Conservation (phyloP, 1,140 invertebrate genomes). For the Triops cancriformis region DNA sequence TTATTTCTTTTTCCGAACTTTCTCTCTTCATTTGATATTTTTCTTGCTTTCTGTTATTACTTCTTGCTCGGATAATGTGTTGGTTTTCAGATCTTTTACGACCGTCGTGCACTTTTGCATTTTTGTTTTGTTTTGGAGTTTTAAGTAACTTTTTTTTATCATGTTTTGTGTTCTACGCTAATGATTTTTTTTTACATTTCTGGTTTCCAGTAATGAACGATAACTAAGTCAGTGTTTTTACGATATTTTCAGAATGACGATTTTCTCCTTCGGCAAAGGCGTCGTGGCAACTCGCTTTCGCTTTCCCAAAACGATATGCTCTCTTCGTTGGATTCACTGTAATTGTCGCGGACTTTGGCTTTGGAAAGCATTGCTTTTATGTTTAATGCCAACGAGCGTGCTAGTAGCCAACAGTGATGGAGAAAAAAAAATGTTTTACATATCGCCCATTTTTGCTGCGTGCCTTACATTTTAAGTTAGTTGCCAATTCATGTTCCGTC, state of each 20-base stretch:
- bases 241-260: not conserved
- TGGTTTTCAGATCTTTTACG: too few relatives aligned
- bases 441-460: not conserved
- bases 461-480: not conserved
- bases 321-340: not conserved
- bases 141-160: too few relatives aligned
- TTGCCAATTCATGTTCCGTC: not conserved
- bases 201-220: too few relatives aligned
- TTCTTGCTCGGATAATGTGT: too few relatives aligned
- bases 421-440: not conserved
- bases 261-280: not conserved
- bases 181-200: too few relatives aligned
- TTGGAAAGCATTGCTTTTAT: not conserved
- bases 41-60: too few relatives aligned
- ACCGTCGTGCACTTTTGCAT: too few relatives aligned
- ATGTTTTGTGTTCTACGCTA: too few relatives aligned
- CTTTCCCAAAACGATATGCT: not conserved
- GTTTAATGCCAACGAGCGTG: not conserved
- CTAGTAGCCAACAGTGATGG: not conserved
- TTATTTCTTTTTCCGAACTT: too few relatives aligned
- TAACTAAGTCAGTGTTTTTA: too few relatives aligned
- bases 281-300: not conserved
- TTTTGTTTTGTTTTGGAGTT: too few relatives aligned
- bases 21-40: too few relatives aligned
- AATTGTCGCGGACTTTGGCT: not conserved